Evolutionary conservation across 2,888 invertebrate species (phyloP), one percentile per base, ranked within the genome.

Genomic region (Apotomis betuletana): DNA sequence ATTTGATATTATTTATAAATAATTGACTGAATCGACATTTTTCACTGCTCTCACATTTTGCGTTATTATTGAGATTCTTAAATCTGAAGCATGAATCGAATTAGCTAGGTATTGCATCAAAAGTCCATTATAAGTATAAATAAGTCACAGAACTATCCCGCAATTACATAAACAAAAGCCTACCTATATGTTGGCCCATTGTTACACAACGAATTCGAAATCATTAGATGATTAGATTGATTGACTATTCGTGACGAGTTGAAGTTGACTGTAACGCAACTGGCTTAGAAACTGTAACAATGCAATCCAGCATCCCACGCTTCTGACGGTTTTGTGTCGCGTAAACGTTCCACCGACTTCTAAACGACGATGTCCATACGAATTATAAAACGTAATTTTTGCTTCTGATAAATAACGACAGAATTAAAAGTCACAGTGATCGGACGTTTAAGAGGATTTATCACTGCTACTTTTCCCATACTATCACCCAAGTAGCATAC

Each of bases 321-420:
- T 41, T 52, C 6, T 36, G 9, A n/a, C 9, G 36, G 27, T 27
- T 49, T 49, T 36, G 12, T 52, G 38, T 52, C 62, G 38, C 62
- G 12, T 8, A 12, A 13, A 10, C 10, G 38, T 52, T 41, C 52
- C 15, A 38, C 1, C 36, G 6, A 41, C 12, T 36, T 62, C 10
- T 15, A 10, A 63, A 41, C 41, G 13, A 41, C 10, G 41, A 13
- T 63, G 63, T 10, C 63, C 41, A 52, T 63, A 54, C 41, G 5
- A 51, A 63, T 38, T 51, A 62, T 62, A 62, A 51, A 51, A 51
- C 9, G 36, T 8, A n/a, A 54, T 55, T 44, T 64, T 54, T 27
- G 27, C 27, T 2, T 2, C 27, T 27, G 27, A 27, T 27, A 27
- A 27, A 27, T 27, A 27, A 27, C 27, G 27, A 2, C 2, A 27